Percentiles rank a stretch among this genome's conserved stretches.
Conservation (phyloP, 2,888 invertebrate genomes). For the Neocrepidodera transversa region DNA sequence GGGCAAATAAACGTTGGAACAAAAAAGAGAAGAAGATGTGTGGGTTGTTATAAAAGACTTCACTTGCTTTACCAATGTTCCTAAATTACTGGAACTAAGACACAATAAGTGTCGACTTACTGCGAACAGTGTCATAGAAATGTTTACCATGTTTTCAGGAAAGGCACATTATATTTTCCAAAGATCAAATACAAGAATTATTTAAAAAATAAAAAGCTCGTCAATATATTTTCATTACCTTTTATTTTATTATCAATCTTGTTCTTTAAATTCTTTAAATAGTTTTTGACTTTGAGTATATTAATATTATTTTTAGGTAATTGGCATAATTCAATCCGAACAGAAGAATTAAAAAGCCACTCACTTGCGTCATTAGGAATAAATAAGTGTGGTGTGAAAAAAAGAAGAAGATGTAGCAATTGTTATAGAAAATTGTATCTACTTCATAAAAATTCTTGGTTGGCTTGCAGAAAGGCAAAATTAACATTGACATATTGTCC, state of each 20-base stretch:
- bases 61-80: background rate
- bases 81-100: background rate
- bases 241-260: too few relatives aligned
- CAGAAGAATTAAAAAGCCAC: background rate
- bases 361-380: background rate
- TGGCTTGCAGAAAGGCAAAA: background rate
- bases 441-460: background rate
- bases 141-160: conserved; percentile 4
- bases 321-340: background rate
- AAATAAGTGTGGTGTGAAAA: background rate
- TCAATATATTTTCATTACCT: too few relatives aligned
- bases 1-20: background rate
- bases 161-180: background rate
- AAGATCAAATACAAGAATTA: background rate
- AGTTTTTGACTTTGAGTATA: too few relatives aligned
- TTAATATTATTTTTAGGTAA: too few relatives aligned
- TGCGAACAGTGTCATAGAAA: background rate
- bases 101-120: background rate
- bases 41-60: background rate
- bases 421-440: background rate
- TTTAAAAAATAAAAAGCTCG: too few relatives aligned
- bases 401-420: conserved; percentile 6
- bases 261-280: too few relatives aligned
- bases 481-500: background rate
- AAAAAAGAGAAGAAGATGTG: background rate